A percentile compares a stretch with the other conserved stretches of the same genome.
These are phyloP conservation scores for Phyllotreta cruciferae DNA, from an alignment of 2,888 invertebrate genomes.

Conservation along the genomic window DNA sequence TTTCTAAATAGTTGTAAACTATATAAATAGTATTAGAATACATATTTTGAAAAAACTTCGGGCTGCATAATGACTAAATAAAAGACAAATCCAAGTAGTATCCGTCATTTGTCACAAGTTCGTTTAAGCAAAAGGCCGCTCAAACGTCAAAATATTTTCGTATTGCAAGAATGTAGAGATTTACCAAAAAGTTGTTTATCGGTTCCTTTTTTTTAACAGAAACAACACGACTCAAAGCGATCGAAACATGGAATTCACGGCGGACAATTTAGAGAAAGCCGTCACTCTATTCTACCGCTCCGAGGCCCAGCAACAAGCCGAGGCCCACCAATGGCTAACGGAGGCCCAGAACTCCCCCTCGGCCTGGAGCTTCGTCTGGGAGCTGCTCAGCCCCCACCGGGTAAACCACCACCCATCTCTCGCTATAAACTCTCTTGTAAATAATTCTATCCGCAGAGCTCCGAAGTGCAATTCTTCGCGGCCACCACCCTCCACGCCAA, in stretches of 20 bases:
- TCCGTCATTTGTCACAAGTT: no score
- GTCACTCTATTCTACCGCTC: slow-evolving; percentile 73
- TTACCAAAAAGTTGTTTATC: slow-evolving; percentile 2
- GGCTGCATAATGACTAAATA: no score
- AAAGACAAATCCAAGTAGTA: no score
- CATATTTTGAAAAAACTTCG: no score
- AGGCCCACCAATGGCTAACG: slow-evolving; percentile 86
- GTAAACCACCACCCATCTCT: slow-evolving; percentile 60
- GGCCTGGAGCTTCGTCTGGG: slow-evolving; percentile 95
- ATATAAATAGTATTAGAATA: no score
- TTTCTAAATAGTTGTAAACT: no score
- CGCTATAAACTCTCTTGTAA: slow-evolving; percentile 8
- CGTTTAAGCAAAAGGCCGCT: no score
- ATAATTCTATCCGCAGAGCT: slow-evolving; percentile 65
- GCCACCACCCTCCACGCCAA: slow-evolving; percentile 90
- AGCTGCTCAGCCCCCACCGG: slow-evolving; percentile 81
- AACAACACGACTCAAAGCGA: neutral
- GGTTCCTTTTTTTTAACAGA: no score
- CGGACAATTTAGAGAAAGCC: slow-evolving; percentile 72
- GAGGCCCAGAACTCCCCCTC: slow-evolving; percentile 83
- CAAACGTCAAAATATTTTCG: neutral
- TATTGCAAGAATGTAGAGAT: neutral
- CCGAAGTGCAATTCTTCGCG: slow-evolving; percentile 93
- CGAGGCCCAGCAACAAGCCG: slow-evolving; percentile 71
- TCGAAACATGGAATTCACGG: slow-evolving; percentile 66